A percentile compares a stretch with the other conserved stretches of the same genome.
These are phyloP conservation scores for Peromyscus californicus DNA, from an alignment of 2,113 vertebrate species.

Conservation along the genomic window DNA sequence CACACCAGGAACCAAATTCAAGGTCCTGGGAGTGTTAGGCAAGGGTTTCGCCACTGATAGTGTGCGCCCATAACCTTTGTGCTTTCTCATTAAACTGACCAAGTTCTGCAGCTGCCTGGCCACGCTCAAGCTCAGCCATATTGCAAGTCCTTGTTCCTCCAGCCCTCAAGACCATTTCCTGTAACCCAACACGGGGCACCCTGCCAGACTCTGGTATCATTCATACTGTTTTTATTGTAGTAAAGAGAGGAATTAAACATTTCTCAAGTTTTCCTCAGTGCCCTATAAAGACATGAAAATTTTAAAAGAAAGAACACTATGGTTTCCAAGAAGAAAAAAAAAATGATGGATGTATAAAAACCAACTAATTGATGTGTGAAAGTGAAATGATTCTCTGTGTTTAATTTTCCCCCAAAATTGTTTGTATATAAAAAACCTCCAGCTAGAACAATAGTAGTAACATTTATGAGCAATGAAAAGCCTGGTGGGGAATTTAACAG, in stretches of 20 bases:
- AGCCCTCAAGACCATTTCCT: rapidly evolving
- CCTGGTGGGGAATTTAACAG: neutral
- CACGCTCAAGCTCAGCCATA: rapidly evolving
- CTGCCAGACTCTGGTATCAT: rapidly evolving
- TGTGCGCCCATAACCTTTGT: no score
- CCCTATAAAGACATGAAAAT: neutral
- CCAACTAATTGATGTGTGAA: neutral
- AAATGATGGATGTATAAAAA: neutral
- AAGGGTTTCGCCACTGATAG: no score
- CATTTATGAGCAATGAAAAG: neutral
- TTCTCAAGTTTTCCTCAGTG: neutral
- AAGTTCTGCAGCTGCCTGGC: rapidly evolving
- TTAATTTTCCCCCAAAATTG: neutral
- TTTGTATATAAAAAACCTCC: neutral
- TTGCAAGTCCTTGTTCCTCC: rapidly evolving
- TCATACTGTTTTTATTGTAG: neutral
- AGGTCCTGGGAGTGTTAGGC: neutral
- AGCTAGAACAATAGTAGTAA: neutral
- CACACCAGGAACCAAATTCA: neutral
- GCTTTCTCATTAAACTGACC: neutral
- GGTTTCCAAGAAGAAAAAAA: neutral
- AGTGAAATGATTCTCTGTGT: neutral
- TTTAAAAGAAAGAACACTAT: neutral
- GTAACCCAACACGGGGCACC: neutral
- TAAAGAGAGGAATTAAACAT: neutral